A percentile compares a stretch with the other conserved stretches of the same genome.
These are phyloP conservation scores for Borostomias antarcticus DNA, from an alignment of 2,797 vertebrate species.

Conservation along the genomic window DNA sequence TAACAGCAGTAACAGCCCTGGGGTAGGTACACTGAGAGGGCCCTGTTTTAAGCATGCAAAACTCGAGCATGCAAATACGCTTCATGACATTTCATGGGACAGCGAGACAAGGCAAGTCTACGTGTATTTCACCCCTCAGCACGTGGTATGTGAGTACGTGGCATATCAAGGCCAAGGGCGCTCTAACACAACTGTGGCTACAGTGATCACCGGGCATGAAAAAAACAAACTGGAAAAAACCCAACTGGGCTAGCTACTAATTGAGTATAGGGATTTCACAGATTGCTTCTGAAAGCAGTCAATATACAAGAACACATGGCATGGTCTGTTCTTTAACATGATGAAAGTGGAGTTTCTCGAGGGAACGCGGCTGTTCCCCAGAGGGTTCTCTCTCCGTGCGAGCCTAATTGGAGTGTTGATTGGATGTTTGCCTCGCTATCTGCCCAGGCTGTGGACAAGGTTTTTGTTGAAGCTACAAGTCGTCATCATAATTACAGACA, in stretches of 20 bases:
- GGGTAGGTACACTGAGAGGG: constrained; percentile 19
- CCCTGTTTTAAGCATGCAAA: background rate
- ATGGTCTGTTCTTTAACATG: too few species aligned
- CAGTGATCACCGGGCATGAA: background rate
- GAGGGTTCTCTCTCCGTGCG: background rate
- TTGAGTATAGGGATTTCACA: background rate
- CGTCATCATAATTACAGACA: constrained; percentile 37
- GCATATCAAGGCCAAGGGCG: background rate
- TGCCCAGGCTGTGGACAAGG: constrained; percentile 20
- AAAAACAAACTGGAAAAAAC: background rate
- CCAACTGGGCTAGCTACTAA: background rate
- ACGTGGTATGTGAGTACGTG: too few species aligned
- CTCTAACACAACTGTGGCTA: background rate
- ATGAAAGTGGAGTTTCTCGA: constrained; percentile 6
- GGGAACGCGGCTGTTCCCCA: constrained; percentile 4
- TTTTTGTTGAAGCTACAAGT: constrained; percentile 40
- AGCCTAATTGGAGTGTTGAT: constrained; percentile 53
- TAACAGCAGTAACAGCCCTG: background rate
- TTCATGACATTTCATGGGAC: too few species aligned
- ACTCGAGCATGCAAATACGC: too few species aligned
- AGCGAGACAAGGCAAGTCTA: too few species aligned
- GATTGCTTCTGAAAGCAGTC: background rate
- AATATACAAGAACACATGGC: too few species aligned
- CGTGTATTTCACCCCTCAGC: too few species aligned
- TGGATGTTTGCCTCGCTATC: constrained; percentile 39